Evolutionary conservation across 2,888 invertebrate genomes (phyloP), one percentile per base, ranked within the genome.

Genomic region (Coelogynopora nodosa): DNA sequence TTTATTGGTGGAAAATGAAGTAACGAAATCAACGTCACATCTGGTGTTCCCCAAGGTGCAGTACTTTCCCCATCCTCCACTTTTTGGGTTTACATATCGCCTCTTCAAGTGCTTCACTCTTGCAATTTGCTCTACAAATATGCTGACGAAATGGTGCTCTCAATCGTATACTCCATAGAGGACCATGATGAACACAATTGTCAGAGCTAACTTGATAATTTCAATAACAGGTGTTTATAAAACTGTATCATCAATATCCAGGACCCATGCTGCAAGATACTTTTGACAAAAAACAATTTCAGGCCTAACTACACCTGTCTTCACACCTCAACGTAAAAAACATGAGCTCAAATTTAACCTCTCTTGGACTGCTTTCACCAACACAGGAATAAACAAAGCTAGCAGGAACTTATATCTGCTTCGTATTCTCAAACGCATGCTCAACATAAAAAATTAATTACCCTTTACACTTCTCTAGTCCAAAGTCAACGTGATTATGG

Each of bases 41-140:
- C 49, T 49, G 18, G 49, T 49, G 49, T 49, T 49, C 49, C 49
- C 49, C 49, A 5, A 49, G 49, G 49, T 49, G 49, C 18, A 49
- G 49, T 49, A 18, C 49, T 74, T 13, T 74, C 27, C 23, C 74
- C 27, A 74, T 74, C 74, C 74, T 23, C 74, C 74, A 13, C 74
- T 74, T 74, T 74, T 74, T 74, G 23, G 2, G 74, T 74, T 74
- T 74, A 74, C 23, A 74, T 74, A 74, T 74, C 27, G 5, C 18
- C 74, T 23, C 27, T 74, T 74, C 27, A 74, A 74, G 27, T 74
- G 5, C 23, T 74, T 5, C 74, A 13, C 74, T 74, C 23, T 10
- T 74, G 74, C 74, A 74, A 74, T 23, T 74, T 26, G 5, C 74
- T 74, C 74, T 74, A 74, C 74, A 74, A 74, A 74, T 23, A 23